These are phyloP conservation scores for Ichneumoninae sp. DNA, from an alignment of 2,888 invertebrate species.

Conservation along the genomic window DNA sequence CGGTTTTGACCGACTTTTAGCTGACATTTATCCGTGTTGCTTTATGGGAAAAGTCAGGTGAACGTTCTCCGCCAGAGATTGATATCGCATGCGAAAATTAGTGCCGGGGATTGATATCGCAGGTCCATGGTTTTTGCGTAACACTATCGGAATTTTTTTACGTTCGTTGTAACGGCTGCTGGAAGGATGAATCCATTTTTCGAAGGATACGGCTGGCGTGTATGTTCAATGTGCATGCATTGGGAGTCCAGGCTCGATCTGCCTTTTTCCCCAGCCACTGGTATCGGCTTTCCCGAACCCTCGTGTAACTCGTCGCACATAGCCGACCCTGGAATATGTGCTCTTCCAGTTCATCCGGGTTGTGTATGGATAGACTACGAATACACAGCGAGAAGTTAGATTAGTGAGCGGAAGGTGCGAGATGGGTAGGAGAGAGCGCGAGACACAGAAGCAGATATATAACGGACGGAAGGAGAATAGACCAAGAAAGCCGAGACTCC, in stretches of 20 bases:
- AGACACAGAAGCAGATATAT: slow-evolving; percentile 41
- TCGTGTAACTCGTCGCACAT: neutral
- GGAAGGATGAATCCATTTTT: neutral
- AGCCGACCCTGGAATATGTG: slow-evolving; percentile 9
- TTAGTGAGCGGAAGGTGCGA: slow-evolving; percentile 32
- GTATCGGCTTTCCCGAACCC: neutral
- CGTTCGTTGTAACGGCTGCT: neutral
- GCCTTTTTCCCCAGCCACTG: slow-evolving; percentile 1
- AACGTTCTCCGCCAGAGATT: neutral
- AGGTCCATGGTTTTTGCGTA: neutral
- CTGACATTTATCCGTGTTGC: no score
- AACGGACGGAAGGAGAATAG: slow-evolving; percentile 47
- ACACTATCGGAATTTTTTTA: slow-evolving; percentile 4
- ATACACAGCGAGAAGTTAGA: slow-evolving; percentile 26
- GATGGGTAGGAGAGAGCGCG: slow-evolving; percentile 34
- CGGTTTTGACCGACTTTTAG: no score
- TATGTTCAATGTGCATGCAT: neutral
- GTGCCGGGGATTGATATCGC: no score
- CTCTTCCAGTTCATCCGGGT: neutral
- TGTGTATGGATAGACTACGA: neutral
- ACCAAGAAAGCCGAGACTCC: slow-evolving; percentile 46
- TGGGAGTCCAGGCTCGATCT: slow-evolving; percentile 12
- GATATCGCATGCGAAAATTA: no score
- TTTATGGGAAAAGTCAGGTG: neutral
- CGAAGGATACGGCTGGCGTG: neutral